A percentile compares a stretch with the other conserved stretches of the same genome.
Evolutionary conservation across 2,888 invertebrate genomes (phyloP).

Genomic region (Rhagonycha fulva): DNA sequence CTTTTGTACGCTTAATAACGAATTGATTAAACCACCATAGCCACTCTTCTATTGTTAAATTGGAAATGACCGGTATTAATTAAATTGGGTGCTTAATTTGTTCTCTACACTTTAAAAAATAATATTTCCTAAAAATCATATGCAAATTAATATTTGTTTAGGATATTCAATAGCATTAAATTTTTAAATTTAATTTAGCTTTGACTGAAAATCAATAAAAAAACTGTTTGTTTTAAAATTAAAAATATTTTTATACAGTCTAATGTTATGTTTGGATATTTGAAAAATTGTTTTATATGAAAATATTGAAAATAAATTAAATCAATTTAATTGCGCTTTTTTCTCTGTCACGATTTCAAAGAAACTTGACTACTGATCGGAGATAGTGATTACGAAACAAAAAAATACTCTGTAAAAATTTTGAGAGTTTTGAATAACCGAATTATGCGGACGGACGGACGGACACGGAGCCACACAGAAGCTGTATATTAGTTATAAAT

Average conservation of each 20-base stretch:
- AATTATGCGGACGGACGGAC: too few species aligned
- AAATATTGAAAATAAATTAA: too few species aligned
- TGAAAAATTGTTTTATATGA: too few species aligned
- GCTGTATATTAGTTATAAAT: too few species aligned
- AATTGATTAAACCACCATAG: background rate
- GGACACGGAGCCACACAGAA: too few species aligned
- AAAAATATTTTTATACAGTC: background rate
- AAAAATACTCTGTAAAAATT: too few species aligned
- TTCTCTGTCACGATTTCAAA: too few species aligned
- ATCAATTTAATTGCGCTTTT: too few species aligned
- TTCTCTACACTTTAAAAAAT: background rate
- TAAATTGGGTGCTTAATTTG: background rate
- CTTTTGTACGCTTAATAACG: background rate
- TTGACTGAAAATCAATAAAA: background rate
- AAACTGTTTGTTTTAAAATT: background rate
- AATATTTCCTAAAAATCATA: background rate
- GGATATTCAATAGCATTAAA: background rate
- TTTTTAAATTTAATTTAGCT: background rate
- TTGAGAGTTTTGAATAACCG: too few species aligned
- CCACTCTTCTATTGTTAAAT: background rate
- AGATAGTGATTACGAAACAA: too few species aligned
- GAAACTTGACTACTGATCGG: too few species aligned
- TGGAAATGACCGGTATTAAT: background rate
- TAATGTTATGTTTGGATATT: too few species aligned
- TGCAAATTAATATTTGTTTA: background rate